phyloP scores from a whole-genome alignment of 2,797 vertebrate genomes.

The Myotis pilosus region DNA sequence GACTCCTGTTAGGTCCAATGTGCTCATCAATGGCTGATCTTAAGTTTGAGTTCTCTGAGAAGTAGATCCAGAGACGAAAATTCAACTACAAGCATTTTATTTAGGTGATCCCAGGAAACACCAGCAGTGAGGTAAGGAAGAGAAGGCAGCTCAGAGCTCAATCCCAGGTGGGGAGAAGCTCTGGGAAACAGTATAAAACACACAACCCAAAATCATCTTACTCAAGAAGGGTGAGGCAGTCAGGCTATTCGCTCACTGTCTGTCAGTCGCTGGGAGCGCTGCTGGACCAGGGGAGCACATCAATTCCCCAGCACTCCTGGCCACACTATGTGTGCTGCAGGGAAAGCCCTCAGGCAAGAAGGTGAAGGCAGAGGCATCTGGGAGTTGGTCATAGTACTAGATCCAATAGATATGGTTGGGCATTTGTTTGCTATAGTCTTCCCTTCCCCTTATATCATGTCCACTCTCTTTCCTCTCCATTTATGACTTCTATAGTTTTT shows the following conservation, averaged over 20 bases:
- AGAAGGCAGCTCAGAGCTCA: background rate
- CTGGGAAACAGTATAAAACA: background rate
- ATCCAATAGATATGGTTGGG: background rate
- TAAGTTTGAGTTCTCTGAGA: background rate
- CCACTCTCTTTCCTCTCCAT: background rate
- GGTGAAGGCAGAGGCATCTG: background rate
- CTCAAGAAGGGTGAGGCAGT: background rate
- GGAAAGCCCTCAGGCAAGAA: background rate
- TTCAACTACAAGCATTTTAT: conserved; percentile 29
- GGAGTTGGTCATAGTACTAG: background rate
- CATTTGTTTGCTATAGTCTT: background rate
- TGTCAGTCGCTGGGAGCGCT: background rate
- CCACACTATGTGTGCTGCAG: background rate
- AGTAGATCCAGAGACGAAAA: background rate
- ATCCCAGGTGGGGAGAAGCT: background rate
- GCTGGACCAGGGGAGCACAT: background rate
- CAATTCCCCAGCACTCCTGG: background rate
- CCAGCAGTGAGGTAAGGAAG: background rate
- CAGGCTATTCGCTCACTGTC: background rate
- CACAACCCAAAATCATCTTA: background rate
- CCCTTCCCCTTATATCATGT: background rate
- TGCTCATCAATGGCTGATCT: background rate
- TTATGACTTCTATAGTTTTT: background rate
- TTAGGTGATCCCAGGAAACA: background rate
- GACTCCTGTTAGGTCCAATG: background rate